Evolutionary conservation across 2,113 vertebrate genomes (phyloP).

Genomic region (Polypterus senegalus): DNA sequence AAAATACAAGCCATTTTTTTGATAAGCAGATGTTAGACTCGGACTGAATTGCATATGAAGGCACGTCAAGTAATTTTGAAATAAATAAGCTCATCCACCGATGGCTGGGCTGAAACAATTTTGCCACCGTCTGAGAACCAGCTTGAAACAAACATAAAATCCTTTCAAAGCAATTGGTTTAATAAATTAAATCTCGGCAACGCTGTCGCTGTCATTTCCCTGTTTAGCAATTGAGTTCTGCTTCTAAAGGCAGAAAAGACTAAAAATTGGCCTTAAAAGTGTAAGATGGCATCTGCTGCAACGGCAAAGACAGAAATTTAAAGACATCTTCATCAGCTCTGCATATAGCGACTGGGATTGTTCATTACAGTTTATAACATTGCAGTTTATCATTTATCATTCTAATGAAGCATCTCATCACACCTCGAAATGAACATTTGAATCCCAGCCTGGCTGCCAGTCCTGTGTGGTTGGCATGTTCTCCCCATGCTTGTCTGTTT

Average conservation of each 20-base stretch:
- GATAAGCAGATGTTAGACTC: neutral
- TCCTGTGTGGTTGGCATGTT: too few relatives aligned
- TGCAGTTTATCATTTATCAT: too few relatives aligned
- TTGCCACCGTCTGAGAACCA: neutral
- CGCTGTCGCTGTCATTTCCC: neutral
- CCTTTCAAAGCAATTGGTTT: slow-evolving; percentile 3
- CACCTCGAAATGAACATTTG: too few relatives aligned
- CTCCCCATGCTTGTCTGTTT: too few relatives aligned
- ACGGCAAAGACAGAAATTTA: too few relatives aligned
- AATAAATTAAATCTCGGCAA: slow-evolving; percentile 5
- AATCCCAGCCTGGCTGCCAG: too few relatives aligned
- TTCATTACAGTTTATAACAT: too few relatives aligned
- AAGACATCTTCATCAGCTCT: too few relatives aligned
- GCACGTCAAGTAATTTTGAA: neutral
- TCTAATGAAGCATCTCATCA: too few relatives aligned
- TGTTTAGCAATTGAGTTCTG: neutral
- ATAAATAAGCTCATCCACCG: slow-evolving; percentile 3
- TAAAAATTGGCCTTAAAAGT: too few relatives aligned
- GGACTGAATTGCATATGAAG: neutral
- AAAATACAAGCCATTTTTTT: neutral
- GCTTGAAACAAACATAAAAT: neutral
- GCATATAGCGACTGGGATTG: too few relatives aligned
- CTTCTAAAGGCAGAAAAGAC: neutral
- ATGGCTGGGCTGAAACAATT: slow-evolving; percentile 3
- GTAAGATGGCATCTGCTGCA: too few relatives aligned